A percentile compares a stretch with the other conserved stretches of the same genome.
Evolutionary conservation across 2,797 vertebrate genomes (phyloP).

Genomic region (Tinamus major): DNA sequence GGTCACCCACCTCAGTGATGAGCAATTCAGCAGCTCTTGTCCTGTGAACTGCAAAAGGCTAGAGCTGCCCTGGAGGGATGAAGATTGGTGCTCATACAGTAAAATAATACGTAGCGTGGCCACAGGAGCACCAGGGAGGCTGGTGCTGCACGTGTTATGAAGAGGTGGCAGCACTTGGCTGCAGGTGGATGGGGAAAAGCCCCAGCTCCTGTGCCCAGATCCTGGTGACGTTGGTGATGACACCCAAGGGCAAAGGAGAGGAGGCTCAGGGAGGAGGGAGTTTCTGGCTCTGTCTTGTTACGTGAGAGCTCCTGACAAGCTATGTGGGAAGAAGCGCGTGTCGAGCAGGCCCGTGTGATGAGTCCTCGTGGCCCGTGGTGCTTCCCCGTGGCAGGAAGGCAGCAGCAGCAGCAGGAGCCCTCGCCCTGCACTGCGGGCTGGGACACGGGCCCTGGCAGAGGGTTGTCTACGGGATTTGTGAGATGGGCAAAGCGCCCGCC

Average conservation of each 20-base stretch:
- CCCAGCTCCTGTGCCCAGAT: too few relatives aligned
- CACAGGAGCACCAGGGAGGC: neutral
- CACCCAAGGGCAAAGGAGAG: neutral
- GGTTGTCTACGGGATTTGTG: fast-evolving
- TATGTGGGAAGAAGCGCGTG: neutral
- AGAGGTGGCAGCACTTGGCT: neutral
- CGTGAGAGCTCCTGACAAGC: neutral
- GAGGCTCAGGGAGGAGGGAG: neutral
- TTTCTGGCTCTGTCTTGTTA: neutral
- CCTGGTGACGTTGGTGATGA: neutral
- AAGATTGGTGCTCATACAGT: neutral
- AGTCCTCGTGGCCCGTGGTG: too few relatives aligned
- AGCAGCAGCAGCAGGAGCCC: neutral
- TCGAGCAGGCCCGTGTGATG: neutral
- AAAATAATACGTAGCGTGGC: neutral
- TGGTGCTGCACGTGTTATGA: neutral
- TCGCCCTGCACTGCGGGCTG: fast-evolving
- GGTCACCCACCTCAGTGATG: neutral
- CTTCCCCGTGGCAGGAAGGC: neutral
- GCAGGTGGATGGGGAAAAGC: neutral
- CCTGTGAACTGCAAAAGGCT: neutral
- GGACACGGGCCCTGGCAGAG: neutral
- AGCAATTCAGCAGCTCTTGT: neutral
- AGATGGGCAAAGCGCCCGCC: neutral
- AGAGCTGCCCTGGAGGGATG: neutral